Percentiles rank a stretch among this genome's conserved stretches.
phyloP scores from a whole-genome alignment of 2,113 vertebrate genomes.

The Caranx ignobilis region DNA sequence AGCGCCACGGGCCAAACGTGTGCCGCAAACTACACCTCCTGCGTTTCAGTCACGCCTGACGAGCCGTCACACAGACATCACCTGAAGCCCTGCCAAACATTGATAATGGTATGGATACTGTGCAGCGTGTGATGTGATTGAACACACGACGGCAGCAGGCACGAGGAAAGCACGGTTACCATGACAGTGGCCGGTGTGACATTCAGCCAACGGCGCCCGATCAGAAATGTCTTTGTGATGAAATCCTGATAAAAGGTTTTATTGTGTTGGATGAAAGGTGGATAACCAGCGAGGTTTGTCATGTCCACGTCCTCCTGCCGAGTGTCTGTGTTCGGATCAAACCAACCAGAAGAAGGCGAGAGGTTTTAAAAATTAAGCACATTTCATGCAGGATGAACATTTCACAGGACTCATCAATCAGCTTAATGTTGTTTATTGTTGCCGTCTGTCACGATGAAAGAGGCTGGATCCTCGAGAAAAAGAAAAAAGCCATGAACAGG shows the following conservation, averaged over 20 bases:
- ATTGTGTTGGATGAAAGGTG: neutral
- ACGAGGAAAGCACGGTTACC: neutral
- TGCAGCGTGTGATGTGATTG: neutral
- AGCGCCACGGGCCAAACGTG: neutral
- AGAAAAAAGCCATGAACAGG: neutral
- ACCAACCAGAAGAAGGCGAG: neutral
- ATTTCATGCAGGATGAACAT: constrained; percentile 50
- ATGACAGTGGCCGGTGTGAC: constrained; percentile 2
- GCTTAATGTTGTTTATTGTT: constrained; percentile 26
- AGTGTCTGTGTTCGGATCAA: neutral
- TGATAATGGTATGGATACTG: neutral
- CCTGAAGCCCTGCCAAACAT: neutral
- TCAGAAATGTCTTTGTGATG: constrained; percentile 26
- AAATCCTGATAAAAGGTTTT: constrained; percentile 5
- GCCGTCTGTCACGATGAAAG: constrained; percentile 7
- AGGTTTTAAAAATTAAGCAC: neutral
- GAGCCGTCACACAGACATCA: neutral
- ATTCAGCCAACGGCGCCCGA: neutral
- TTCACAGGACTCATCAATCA: constrained; percentile 16
- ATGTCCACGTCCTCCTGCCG: neutral
- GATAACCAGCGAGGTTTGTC: neutral
- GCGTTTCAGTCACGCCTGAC: neutral
- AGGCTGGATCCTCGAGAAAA: constrained; percentile 69
- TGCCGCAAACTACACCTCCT: neutral
- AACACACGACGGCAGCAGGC: neutral